Percentiles rank a stretch among this genome's conserved stretches.
Conservation (phyloP, 1,140 invertebrate species). For the Zaprionus nigranus region DNA sequence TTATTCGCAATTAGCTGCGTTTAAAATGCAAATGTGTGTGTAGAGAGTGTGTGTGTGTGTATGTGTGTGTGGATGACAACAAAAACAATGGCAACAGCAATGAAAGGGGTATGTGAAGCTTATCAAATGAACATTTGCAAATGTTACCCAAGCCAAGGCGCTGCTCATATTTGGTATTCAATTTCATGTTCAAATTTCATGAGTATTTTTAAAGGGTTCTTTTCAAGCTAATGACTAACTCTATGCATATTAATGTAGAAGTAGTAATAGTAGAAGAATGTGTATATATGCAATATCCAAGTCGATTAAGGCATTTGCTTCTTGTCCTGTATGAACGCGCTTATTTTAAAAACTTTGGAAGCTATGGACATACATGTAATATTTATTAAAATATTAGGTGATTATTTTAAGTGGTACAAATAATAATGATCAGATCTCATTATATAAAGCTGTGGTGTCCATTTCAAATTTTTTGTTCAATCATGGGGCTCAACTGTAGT, state of each 20-base stretch:
- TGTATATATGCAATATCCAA: too few species aligned
- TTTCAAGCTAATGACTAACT: background rate
- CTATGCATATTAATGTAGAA: too few species aligned
- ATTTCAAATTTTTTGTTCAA: accelerated
- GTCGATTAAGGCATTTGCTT: too few species aligned
- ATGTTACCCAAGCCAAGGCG: slow-evolving; percentile 9
- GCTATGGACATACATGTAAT: too few species aligned
- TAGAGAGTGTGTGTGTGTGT: slow-evolving; percentile 4
- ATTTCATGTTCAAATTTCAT: background rate
- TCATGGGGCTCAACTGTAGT: too few species aligned
- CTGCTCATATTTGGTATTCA: background rate
- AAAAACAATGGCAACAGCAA: slow-evolving; percentile 25
- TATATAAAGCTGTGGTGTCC: too few species aligned
- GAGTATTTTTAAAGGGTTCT: background rate
- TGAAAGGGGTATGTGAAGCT: slow-evolving; percentile 32
- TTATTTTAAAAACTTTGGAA: too few species aligned
- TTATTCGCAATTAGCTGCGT: slow-evolving; percentile 72
- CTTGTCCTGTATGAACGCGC: too few species aligned
- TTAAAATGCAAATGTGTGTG: slow-evolving; percentile 61
- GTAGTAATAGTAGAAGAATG: too few species aligned
- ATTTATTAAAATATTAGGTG: too few species aligned
- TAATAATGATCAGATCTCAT: too few species aligned
- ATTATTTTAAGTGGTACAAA: too few species aligned
- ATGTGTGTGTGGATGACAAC: slow-evolving; percentile 5
- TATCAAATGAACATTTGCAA: slow-evolving; percentile 42